These are phyloP conservation scores for Polietes domitor DNA, from an alignment of 2,888 invertebrate genomes.

Conservation along the genomic window DNA sequence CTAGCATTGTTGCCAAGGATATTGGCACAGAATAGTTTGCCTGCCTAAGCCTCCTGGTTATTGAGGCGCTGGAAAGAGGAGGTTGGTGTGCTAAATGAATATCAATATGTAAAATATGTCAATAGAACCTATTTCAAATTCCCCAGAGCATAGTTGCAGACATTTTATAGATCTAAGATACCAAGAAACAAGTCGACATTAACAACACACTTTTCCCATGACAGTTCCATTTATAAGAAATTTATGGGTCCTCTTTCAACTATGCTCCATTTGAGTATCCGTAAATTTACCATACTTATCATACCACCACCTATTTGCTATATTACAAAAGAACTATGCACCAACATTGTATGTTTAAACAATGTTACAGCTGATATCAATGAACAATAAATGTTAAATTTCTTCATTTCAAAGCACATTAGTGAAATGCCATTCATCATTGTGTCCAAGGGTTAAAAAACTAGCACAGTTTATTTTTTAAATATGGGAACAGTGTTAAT, in stretches of 20 bases:
- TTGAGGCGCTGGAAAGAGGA: neutral
- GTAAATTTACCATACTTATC: neutral
- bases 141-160: too few relatives aligned
- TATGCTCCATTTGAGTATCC: neutral
- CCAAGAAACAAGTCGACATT: too few relatives aligned
- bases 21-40: neutral
- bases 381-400: neutral
- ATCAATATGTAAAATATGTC: too few relatives aligned
- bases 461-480: too few relatives aligned
- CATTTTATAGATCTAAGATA: too few relatives aligned
- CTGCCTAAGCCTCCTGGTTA: neutral
- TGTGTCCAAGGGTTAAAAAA: too few relatives aligned
- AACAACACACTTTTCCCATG: too few relatives aligned
- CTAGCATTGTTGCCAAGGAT: constrained; percentile 2
- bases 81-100: neutral
- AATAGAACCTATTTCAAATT: too few relatives aligned
- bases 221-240: too few relatives aligned
- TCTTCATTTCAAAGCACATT: neutral
- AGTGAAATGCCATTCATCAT: too few relatives aligned
- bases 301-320: neutral
- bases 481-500: too few relatives aligned
- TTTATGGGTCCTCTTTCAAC: too few relatives aligned
- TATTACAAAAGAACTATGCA: neutral
- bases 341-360: neutral
- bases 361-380: neutral